Evolutionary conservation across 2,797 vertebrate genomes (phyloP), one percentile per base, ranked within the genome.

Genomic region (Nannoperca australis): DNA sequence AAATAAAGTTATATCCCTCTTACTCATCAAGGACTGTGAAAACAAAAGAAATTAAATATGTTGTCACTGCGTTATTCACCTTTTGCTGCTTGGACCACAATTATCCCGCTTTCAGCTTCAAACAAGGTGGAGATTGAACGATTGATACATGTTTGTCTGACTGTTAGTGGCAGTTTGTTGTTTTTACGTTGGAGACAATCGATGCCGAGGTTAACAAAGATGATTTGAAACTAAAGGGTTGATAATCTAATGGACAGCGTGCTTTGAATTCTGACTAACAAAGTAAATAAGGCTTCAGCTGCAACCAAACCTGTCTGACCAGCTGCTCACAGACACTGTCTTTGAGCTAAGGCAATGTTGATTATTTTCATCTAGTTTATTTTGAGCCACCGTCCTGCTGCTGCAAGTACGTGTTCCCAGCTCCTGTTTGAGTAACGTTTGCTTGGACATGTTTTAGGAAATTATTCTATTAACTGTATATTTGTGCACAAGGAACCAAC

Each of bases 1-100:
- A 99, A 99, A 98, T 98, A 98, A 99, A 98, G 94, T 96, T 96
- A 95, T 97, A 94, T 96, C 96, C 96, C 96, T 92, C 93, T 90
- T 94, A 95, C 93, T 95, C 82, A 59, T 96, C 95, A 95, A 96
- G 67, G 94, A 95, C 95, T 95, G 93, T 95, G 94, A 95, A 95
- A 95, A 96, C 58, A 77, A 54, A 78, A 47, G 10, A 12, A 40
- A 4, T 47, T 71, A 76, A 54, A 69, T 63, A 40, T 7, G 24
- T 42, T 67, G 71, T 78, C 30, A 22, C 54, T 67, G 74, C 44
- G 7, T 85, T 85, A 14, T 84, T 88, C 61, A 24, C 51, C 63
- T 51, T 34, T 75, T 14, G n/a, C 45, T 71, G 67, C 62, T 83
- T 62, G 78, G 24, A 81, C 71, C 70, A 71, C 49, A 69, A 38